Evolutionary conservation across 1,140 invertebrate species (phyloP).

Genomic region (Scylla paramamosain): DNA sequence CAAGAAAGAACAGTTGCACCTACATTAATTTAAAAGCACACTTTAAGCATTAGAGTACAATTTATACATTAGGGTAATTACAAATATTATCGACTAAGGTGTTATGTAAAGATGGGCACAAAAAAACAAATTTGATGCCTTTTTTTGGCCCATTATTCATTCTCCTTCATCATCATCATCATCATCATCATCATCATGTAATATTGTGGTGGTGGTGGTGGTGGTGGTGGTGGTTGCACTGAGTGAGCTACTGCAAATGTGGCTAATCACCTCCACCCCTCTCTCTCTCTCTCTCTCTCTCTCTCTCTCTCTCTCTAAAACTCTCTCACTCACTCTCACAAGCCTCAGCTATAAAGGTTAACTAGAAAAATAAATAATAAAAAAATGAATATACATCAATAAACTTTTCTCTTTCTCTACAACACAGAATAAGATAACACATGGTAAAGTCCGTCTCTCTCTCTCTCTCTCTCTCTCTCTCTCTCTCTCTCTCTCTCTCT

Average conservation of each 20-base stretch:
- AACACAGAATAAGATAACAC: no score
- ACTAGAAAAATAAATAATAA: no score
- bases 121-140: no score
- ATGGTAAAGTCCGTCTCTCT: no score
- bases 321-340: no score
- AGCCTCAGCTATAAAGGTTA: no score
- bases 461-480: no score
- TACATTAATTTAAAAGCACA: constrained; percentile 77
- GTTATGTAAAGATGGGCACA: constrained; percentile 48
- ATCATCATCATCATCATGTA: constrained; percentile 50
- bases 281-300: background rate
- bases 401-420: no score
- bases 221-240: background rate
- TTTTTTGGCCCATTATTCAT: background rate
- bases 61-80: constrained; percentile 77
- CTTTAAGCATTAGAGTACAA: constrained; percentile 77
- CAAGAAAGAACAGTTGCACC: constrained; percentile 77
- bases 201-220: background rate
- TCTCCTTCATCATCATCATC: constrained; percentile 26
- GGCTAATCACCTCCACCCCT: background rate
- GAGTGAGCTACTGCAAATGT: background rate
- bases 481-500: no score
- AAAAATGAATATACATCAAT: no score
- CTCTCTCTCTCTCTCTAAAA: background rate
- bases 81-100: constrained; percentile 75